Evolutionary conservation across 2,888 invertebrate genomes (phyloP).

Genomic region (Dascillus cervinus): DNA sequence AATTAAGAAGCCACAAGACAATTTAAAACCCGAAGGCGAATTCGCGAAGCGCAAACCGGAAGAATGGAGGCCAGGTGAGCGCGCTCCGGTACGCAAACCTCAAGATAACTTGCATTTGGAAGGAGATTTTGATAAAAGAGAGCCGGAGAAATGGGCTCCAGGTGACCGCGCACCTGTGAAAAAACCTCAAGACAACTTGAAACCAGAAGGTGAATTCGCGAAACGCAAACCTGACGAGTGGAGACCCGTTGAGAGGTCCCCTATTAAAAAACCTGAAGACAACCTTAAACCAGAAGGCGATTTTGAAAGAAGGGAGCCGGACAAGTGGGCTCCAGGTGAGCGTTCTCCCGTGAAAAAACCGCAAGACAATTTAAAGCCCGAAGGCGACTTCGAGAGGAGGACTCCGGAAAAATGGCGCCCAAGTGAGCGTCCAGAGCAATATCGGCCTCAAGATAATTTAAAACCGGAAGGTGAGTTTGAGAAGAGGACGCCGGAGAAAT

Average conservation of each 20-base stretch:
- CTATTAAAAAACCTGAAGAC: conserved; percentile 51
- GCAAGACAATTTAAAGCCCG: conserved; percentile 43
- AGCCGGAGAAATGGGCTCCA: conserved; percentile 29
- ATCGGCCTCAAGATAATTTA: conserved; percentile 40
- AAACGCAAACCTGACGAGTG: conserved; percentile 40
- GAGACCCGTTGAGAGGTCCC: conserved; percentile 46
- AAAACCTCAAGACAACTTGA: conserved; percentile 42
- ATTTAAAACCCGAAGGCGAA: conserved; percentile 43
- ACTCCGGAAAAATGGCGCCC: conserved; percentile 41
- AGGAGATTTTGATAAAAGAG: conserved; percentile 34
- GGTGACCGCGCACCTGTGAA: conserved; percentile 50
- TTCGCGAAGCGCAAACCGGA: conserved; percentile 40
- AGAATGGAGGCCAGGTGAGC: conserved; percentile 41
- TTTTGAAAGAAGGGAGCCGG: conserved; percentile 28
- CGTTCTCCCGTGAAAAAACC: conserved; percentile 45
- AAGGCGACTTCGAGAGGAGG: conserved; percentile 47
- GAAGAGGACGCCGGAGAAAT: conserved; percentile 35
- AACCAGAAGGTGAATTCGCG: conserved; percentile 50
- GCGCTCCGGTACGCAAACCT: conserved; percentile 37
- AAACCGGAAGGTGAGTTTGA: conserved; percentile 53
- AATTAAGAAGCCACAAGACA: conserved; percentile 43
- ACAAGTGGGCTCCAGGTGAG: conserved; percentile 40
- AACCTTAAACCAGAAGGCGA: conserved; percentile 48
- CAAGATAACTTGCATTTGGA: conserved; percentile 38
- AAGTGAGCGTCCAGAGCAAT: conserved; percentile 39